phyloP scores from a whole-genome alignment of 2,888 invertebrate genomes.

The Andrena chrysosceles region DNA sequence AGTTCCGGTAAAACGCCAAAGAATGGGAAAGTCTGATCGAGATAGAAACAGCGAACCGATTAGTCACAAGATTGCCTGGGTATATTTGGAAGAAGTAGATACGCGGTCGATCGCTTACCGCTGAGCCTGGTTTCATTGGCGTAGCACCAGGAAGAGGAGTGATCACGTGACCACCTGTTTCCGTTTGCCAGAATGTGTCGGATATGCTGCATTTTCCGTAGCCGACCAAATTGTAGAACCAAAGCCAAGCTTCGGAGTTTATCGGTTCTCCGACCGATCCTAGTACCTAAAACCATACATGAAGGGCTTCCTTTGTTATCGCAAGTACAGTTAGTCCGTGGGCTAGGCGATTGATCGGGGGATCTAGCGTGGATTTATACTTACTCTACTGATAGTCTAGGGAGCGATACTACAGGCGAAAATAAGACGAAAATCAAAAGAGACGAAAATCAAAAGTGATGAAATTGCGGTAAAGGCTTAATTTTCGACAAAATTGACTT shows the following conservation, averaged over 20 bases:
- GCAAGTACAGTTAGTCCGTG: not conserved
- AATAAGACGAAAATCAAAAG: no score
- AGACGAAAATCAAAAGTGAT: no score
- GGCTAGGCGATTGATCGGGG: no score
- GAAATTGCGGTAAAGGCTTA: no score
- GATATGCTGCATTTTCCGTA: conserved; percentile 94
- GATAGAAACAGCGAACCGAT: not conserved
- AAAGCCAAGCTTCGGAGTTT: conserved; percentile 98
- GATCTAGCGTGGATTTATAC: no score
- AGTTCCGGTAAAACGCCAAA: conserved; percentile 97
- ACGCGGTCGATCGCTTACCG: conserved; percentile 88
- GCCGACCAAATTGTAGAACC: conserved; percentile 96
- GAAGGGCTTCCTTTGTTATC: not conserved
- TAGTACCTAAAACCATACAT: conserved; percentile 88
- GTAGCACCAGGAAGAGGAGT: conserved; percentile 98
- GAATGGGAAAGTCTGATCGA: conserved; percentile 95
- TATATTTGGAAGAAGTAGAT: not conserved
- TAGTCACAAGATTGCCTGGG: not conserved
- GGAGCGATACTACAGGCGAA: no score
- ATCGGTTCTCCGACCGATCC: conserved; percentile 99
- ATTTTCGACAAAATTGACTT: no score
- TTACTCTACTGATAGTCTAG: no score
- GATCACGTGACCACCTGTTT: conserved; percentile 99
- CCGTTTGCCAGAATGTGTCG: conserved; percentile 99
- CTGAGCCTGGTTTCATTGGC: conserved; percentile 99